These are phyloP conservation scores for Xestia xanthographa DNA, from an alignment of 2,888 invertebrate species.

Conservation along the genomic window DNA sequence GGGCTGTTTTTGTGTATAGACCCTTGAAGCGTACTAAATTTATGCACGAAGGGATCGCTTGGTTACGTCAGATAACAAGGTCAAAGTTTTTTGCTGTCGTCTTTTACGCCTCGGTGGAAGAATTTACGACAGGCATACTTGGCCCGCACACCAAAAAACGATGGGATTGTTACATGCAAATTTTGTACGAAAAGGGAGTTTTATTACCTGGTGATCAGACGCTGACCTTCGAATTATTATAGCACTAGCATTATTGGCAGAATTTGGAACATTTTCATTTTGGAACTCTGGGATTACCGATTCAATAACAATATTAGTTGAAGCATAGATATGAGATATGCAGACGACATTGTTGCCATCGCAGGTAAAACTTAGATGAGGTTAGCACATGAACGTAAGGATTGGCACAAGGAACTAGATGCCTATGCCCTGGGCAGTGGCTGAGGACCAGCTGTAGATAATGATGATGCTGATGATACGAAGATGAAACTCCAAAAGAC, in stretches of 20 bases:
- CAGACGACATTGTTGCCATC: background rate
- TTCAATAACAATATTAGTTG: background rate
- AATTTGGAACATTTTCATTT: background rate
- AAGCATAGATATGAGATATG: background rate
- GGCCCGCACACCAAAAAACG: conserved; percentile 36
- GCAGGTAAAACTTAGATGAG: background rate
- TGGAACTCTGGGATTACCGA: background rate
- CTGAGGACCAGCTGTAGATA: background rate
- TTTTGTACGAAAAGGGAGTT: conserved; percentile 36
- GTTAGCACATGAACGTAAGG: background rate
- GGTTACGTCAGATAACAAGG: conserved; percentile 72
- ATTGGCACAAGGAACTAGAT: background rate
- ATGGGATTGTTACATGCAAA: conserved; percentile 42
- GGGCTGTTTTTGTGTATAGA: conserved; percentile 42
- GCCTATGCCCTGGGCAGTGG: too few species aligned
- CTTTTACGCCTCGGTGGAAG: conserved; percentile 45
- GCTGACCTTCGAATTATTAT: background rate
- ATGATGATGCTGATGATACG: background rate
- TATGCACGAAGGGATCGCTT: conserved; percentile 68
- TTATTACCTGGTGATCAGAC: conserved; percentile 25
- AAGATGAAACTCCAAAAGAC: conserved; percentile 7
- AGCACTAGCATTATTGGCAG: background rate
- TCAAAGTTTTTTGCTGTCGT: conserved; percentile 60
- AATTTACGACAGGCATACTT: conserved; percentile 50
- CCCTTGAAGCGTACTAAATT: conserved; percentile 70